Conservation (phyloP, 2,888 invertebrate genomes). For the Glyphotaelius pellucidus region DNA sequence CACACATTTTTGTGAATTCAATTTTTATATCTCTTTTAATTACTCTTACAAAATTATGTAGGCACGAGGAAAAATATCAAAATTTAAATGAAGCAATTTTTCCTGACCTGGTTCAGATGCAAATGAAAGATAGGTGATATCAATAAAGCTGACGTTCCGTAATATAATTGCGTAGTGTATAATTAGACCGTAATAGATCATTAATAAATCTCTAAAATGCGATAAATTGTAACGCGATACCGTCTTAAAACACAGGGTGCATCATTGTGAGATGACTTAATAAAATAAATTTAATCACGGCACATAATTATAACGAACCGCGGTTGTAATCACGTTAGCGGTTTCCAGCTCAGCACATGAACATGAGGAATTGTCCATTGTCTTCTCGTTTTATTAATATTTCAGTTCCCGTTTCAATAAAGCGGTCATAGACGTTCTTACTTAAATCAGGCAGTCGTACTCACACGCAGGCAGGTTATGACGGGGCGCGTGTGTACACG, state of each 20-base stretch:
- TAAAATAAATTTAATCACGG: slow-evolving; percentile 23
- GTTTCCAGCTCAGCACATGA: no score
- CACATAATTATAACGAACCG: slow-evolving; percentile 44
- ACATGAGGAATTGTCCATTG: slow-evolving; percentile 55
- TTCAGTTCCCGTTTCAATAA: slow-evolving; percentile 52
- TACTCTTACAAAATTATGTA: not conserved
- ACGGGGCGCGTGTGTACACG: slow-evolving; percentile 46
- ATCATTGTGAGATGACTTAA: not conserved
- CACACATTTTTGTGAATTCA: not conserved
- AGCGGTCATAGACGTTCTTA: slow-evolving; percentile 63
- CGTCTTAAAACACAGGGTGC: not conserved
- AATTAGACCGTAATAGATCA: slow-evolving; percentile 46
- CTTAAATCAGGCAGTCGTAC: slow-evolving; percentile 60
- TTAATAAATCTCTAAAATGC: slow-evolving; percentile 23
- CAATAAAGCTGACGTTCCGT: slow-evolving; percentile 41
- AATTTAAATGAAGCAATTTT: slow-evolving; percentile 35
- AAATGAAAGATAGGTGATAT: slow-evolving; percentile 44
- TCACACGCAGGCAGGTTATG: slow-evolving; percentile 27
- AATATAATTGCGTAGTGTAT: slow-evolving; percentile 20
- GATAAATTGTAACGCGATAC: slow-evolving; percentile 36
- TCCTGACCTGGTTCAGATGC: not conserved
- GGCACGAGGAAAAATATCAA: not conserved
- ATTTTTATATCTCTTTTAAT: not conserved
- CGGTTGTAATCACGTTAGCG: slow-evolving; percentile 48
- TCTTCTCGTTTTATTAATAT: slow-evolving; percentile 53